Percentiles rank a stretch among this genome's conserved stretches.
phyloP scores from a whole-genome alignment of 2,113 vertebrate species.

The Lycaon pictus region DNA sequence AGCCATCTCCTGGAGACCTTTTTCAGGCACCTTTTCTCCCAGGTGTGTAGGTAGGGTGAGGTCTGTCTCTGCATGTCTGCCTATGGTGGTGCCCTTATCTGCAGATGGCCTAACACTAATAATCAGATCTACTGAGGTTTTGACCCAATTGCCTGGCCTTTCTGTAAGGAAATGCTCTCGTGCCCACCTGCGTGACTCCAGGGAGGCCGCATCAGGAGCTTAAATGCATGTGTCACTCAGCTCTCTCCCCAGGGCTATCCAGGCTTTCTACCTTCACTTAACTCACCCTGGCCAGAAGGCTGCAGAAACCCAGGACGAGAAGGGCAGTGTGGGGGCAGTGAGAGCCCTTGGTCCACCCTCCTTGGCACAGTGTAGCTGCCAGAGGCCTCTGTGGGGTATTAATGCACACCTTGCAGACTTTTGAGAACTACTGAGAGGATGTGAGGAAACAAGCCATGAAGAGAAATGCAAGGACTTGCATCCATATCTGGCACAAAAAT shows the following conservation, averaged over 20 bases:
- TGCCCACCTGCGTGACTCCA: not conserved
- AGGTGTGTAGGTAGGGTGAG: slow-evolving; percentile 83
- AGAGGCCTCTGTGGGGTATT: not conserved
- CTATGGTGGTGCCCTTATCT: not conserved
- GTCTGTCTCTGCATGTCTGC: not conserved
- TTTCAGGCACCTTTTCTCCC: slow-evolving; percentile 93
- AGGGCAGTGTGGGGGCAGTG: too few species aligned
- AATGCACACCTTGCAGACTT: not conserved
- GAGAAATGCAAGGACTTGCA: not conserved
- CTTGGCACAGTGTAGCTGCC: not conserved
- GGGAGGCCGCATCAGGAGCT: not conserved
- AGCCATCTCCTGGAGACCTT: slow-evolving; percentile 93
- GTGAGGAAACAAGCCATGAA: not conserved
- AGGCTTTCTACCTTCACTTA: not conserved
- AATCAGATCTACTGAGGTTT: not conserved
- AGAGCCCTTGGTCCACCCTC: not conserved
- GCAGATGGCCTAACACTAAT: not conserved
- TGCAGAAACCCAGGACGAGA: not conserved
- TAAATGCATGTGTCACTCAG: not conserved
- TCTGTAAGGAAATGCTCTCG: not conserved
- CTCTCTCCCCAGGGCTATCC: not conserved
- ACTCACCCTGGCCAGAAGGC: not conserved
- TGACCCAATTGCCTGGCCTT: not conserved
- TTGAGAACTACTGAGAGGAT: not conserved
- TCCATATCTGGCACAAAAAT: not conserved